A percentile compares a stretch with the other conserved stretches of the same genome.
These are phyloP conservation scores for Fulmarus glacialis DNA, from an alignment of 2,113 vertebrate species.

Conservation along the genomic window DNA sequence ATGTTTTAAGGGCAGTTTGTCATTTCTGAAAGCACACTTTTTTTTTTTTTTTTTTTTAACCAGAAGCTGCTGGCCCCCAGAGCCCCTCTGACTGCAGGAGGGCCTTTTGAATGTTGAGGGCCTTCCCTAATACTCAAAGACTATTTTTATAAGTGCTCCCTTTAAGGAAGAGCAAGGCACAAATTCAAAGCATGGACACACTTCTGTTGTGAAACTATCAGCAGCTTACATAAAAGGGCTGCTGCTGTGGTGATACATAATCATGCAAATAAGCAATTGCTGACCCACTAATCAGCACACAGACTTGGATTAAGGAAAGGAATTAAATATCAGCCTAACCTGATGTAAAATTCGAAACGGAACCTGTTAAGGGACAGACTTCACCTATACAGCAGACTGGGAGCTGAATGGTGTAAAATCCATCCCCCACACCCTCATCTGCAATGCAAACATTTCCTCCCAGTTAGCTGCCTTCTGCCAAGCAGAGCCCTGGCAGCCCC, in stretches of 20 bases:
- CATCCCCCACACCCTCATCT: background rate
- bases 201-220: background rate
- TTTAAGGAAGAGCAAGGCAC: background rate
- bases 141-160: background rate
- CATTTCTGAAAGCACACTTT: background rate
- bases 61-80: background rate
- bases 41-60: background rate
- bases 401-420: background rate
- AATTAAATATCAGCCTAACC: background rate
- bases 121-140: background rate
- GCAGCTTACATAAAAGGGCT: background rate
- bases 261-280: slow-evolving; percentile 25
- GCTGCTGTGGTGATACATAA: background rate
- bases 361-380: background rate
- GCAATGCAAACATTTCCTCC: background rate
- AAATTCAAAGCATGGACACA: background rate
- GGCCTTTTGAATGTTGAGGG: background rate
- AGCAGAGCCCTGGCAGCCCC: background rate
- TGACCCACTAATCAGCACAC: slow-evolving; percentile 3
- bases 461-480: background rate
- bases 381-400: background rate
- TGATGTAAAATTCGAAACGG: background rate
- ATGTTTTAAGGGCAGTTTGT: background rate
- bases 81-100: background rate
- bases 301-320: background rate